A percentile compares a stretch with the other conserved stretches of the same genome.
These are phyloP conservation scores for Ladona fulva DNA, from an alignment of 1,140 invertebrate species.

Conservation along the genomic window DNA sequence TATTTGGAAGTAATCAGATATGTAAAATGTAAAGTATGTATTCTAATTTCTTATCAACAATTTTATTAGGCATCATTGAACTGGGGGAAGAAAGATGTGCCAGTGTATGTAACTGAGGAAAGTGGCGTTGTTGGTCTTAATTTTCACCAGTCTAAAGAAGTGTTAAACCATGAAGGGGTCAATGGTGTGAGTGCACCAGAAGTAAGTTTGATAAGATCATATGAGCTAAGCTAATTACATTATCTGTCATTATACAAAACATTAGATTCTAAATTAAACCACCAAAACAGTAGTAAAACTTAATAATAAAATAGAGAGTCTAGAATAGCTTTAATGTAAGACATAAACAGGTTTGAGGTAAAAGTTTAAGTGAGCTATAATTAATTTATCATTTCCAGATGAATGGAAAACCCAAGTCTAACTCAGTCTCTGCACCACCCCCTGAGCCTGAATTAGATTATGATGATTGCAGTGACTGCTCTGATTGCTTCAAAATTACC, in stretches of 20 bases:
- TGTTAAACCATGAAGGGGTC: conserved; percentile 62
- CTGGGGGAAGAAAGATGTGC: conserved; percentile 63
- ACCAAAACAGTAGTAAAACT: too few relatives aligned
- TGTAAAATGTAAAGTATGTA: background rate
- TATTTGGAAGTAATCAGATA: too few relatives aligned
- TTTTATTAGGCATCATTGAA: conserved; percentile 54
- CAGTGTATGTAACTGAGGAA: conserved; percentile 72
- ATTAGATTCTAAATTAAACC: too few relatives aligned
- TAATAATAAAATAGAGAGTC: too few relatives aligned
- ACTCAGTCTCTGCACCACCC: background rate
- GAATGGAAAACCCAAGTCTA: background rate
- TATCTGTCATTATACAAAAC: background rate
- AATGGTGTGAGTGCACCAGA: conserved; percentile 48
- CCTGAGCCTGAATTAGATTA: conserved; percentile 32
- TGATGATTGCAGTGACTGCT: conserved; percentile 44
- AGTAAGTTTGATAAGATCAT: conserved; percentile 29
- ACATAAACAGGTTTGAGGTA: too few relatives aligned
- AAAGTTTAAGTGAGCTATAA: too few relatives aligned
- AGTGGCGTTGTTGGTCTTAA: conserved; percentile 75
- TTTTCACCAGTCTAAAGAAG: conserved; percentile 82
- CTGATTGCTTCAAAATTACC: conserved; percentile 48
- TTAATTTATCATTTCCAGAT: background rate
- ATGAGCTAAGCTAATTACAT: background rate
- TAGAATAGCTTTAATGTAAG: too few relatives aligned
- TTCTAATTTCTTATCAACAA: conserved; percentile 18